Base-by-base conservation (phyloP, 2,113 vertebrate species). In the Colistium nudipinnis region DNA sequence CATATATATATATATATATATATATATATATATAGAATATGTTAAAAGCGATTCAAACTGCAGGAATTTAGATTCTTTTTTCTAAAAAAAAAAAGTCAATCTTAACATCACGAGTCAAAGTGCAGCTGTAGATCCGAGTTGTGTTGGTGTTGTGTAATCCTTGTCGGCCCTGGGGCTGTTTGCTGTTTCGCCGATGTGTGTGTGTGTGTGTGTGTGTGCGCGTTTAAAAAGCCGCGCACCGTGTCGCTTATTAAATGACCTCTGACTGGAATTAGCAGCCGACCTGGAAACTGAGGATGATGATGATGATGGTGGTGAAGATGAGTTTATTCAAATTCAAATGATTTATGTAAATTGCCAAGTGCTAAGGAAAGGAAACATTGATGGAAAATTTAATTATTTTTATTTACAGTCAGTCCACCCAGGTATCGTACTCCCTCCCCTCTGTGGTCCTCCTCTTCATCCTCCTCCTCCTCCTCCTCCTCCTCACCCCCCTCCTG, bases 261-360 rank as follows among this genome's bases (percentile, higher is more conserved):
- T 93, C 84, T 91, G 90, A 90, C 81, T 81, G 85, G 85, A 90
- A 90, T 91, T 89, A 90, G 85, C 76, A 84, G 70, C 77, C 48
- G 64, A 89, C 78, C 72, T 85, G 85, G 54, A 74, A 56, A 74
- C 53, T 70, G 49, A 61, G 31, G 27, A 35, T 14, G 55, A 41
- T 38, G 55, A 33, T 59, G 52, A 19, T 9, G 19, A 10, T 27
- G 22, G 22, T 22, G 17, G 9, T 22, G 33, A 57, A 45, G 48
- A 45, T 0, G 11, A 22, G 11, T n/a, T n/a, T n/a, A n/a, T n/a
- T n/a, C n/a, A n/a, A n/a, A n/a, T n/a, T n/a, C n/a, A n/a, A n/a
- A n/a, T n/a, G n/a, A n/a, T n/a, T n/a, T n/a, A 16, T 16, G 36
- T 6, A 16, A 17, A 4, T 38, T 38, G 36, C 36, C 0, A 14